Percentiles rank a stretch among this genome's conserved stretches.
phyloP scores from a whole-genome alignment of 2,797 vertebrate genomes.

The Epinephelus malabaricus region DNA sequence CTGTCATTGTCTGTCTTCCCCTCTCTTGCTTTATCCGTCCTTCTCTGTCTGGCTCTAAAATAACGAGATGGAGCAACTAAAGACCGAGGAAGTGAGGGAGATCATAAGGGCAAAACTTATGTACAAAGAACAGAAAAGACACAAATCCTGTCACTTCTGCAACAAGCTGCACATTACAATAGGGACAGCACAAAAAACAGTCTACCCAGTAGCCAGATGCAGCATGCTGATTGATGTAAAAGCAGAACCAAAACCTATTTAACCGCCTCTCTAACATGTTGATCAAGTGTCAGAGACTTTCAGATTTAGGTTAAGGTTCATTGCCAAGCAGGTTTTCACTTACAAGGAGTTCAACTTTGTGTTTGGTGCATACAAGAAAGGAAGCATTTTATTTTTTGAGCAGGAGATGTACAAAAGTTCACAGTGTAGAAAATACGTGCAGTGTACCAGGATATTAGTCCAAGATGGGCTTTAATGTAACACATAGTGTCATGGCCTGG shows the following conservation, averaged over 20 bases:
- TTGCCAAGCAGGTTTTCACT: no score
- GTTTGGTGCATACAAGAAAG: no score
- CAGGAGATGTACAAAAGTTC: no score
- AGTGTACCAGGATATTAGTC: background rate
- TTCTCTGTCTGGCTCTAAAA: constrained; percentile 16
- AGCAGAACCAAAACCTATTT: background rate
- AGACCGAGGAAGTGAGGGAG: constrained; percentile 3
- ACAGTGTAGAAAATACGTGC: no score
- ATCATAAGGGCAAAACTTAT: constrained; percentile 19
- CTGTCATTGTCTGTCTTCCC: constrained; percentile 15
- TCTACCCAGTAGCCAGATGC: background rate
- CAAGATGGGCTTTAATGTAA: no score
- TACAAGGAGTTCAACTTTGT: no score
- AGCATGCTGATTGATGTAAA: background rate
- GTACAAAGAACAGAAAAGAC: constrained; percentile 8
- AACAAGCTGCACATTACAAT: background rate
- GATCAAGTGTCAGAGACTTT: no score
- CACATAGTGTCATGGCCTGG: no score
- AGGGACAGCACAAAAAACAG: background rate
- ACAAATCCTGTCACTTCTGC: background rate
- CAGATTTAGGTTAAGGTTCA: no score
- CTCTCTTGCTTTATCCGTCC: constrained; percentile 15
- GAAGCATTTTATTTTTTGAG: no score
- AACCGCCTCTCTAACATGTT: background rate
- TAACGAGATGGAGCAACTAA: constrained; percentile 21